Evolutionary conservation across 2,797 vertebrate genomes (phyloP).

Genomic region (Lacerta bilineata): DNA sequence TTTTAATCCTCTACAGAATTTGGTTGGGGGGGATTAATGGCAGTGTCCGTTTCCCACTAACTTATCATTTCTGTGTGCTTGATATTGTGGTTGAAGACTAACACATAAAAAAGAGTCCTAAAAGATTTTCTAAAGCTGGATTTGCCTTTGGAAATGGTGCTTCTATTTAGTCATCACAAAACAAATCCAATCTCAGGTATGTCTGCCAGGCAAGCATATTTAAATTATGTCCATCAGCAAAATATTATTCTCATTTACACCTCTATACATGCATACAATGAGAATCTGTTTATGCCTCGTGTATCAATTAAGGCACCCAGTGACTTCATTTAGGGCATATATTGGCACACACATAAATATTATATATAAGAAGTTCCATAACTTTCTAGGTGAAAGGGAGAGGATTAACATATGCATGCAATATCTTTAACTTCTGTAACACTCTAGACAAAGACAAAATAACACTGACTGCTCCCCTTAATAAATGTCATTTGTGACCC

Average conservation of each 20-base stretch:
- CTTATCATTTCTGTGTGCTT: not conserved
- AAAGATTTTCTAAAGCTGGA: not conserved
- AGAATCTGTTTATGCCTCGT: not conserved
- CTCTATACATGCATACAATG: not conserved
- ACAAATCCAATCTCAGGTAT: not conserved
- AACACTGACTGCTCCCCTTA: not conserved
- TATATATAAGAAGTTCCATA: not conserved
- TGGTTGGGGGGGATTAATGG: not conserved
- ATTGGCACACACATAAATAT: not conserved
- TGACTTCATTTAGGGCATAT: not conserved
- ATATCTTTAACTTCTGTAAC: not conserved
- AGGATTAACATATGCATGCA: not conserved
- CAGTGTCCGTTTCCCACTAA: not conserved
- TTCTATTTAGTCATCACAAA: not conserved
- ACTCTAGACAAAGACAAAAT: not conserved
- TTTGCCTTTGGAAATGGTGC: not conserved
- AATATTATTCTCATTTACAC: not conserved
- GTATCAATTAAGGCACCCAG: not conserved
- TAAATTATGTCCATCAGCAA: not conserved
- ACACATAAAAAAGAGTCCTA: not conserved
- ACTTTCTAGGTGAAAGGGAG: not conserved
- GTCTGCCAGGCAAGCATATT: not conserved
- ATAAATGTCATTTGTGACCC: not conserved
- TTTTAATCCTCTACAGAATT: not conserved
- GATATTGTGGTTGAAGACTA: not conserved